phyloP scores from a whole-genome alignment of 2,113 vertebrate genomes.

The Gorsachius goisagi region DNA sequence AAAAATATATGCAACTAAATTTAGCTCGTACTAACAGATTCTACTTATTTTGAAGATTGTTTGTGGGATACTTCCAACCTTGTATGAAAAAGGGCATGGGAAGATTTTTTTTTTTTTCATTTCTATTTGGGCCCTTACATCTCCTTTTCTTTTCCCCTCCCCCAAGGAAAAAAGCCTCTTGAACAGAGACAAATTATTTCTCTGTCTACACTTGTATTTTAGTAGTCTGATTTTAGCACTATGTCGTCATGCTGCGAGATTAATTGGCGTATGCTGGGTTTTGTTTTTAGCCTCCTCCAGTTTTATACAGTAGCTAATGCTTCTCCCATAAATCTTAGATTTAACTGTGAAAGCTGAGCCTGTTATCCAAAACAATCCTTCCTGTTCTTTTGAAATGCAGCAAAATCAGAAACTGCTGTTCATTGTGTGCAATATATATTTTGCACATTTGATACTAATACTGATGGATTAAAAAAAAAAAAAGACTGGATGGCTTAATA shows the following conservation, averaged over 20 bases:
- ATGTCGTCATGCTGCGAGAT: background rate
- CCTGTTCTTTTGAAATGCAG: background rate
- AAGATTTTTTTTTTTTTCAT: slow-evolving; percentile 58
- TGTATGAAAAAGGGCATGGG: slow-evolving; percentile 84
- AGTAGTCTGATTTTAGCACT: slow-evolving; percentile 37
- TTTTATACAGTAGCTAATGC: background rate
- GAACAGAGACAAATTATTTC: slow-evolving; percentile 30
- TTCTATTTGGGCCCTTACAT: slow-evolving; percentile 17
- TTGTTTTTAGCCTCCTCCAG: slow-evolving; percentile 11
- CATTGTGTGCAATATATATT: background rate
- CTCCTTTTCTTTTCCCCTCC: background rate
- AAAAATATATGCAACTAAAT: slow-evolving; percentile 69
- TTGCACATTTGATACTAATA: background rate
- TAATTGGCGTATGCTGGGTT: slow-evolving; percentile 9
- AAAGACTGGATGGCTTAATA: background rate
- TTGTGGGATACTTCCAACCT: slow-evolving; percentile 83
- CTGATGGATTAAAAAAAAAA: background rate
- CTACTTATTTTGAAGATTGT: slow-evolving; percentile 76
- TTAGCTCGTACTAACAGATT: slow-evolving; percentile 63
- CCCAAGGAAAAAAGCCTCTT: background rate
- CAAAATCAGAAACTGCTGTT: background rate
- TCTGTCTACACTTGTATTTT: slow-evolving; percentile 24
- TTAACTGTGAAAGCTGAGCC: background rate
- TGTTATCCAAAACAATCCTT: background rate
- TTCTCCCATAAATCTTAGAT: background rate